Base-by-base conservation (phyloP, 2,888 invertebrate species). In the Anthrax anthrax region DNA sequence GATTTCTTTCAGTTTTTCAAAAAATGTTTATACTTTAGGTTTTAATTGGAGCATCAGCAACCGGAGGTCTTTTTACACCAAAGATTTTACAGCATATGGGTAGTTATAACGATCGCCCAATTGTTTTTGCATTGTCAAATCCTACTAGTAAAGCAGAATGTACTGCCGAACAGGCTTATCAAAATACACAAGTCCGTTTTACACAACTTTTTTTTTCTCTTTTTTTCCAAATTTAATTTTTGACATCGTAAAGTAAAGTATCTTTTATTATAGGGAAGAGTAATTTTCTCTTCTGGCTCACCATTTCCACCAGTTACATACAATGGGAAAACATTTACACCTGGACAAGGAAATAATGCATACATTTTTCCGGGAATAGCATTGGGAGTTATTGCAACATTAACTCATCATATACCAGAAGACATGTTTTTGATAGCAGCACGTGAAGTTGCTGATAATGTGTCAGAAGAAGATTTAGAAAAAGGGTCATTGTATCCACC, bases 101-200 rank as follows among this genome's bases (percentile, higher is more conserved):
- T 0, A 67, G 72, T 47, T 82, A 83, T 62, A 90, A 91, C 55
- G 81, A 91, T 4, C 75, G 84, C 44, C 98, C 98, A 0, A 78
- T 98, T 55, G 83, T 98, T 53, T 97, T 98, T 64, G 97, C 98
- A 12, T 75, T 98, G 38, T 96, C 96, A 56, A 98, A 98, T 72
- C 98, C 98, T 8, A 99, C 98, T 1, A 83, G 81, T 67, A 91
- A 90, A 73, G 94, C 98, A 1, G 98, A 98, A 70, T 99, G 98
- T 64, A 97, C 97, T 1, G 96, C 98, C 3, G 87, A 95, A 59
- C 82, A 85, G 56, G 97, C 97, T 0, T 98, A 91, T 63, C 77
- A 76, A n/a, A 62, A 84, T 57, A 95, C 96, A 2, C 82, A 91
- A 58, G 97, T 96, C 39, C 77, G 82, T 50, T 32, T n/a, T 12